Conservation (phyloP, 2,113 vertebrate species). For the Gymnarchus niloticus region DNA sequence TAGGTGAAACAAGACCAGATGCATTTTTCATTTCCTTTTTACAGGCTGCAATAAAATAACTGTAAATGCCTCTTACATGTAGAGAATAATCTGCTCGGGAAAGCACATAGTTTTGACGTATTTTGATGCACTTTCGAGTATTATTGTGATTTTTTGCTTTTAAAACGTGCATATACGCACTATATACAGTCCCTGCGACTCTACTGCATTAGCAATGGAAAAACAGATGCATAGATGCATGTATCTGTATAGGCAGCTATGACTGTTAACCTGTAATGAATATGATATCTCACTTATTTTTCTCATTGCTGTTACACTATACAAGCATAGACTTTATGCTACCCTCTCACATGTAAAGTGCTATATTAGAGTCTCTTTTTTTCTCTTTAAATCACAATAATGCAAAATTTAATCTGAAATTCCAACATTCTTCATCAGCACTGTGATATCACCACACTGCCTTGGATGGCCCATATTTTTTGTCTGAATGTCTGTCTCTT, state of each 20-base stretch:
- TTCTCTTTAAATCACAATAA: not conserved
- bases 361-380: not conserved
- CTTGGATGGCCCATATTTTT: not conserved
- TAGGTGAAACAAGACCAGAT: constrained; percentile 1
- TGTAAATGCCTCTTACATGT: not conserved
- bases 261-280: not conserved
- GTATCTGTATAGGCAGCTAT: not conserved
- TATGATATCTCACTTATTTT: not conserved
- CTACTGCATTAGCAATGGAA: too few relatives aligned
- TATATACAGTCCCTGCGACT: too few relatives aligned
- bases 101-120: not conserved
- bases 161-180: not conserved
- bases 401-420: not conserved
- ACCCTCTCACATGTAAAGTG: not conserved
- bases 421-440: not conserved
- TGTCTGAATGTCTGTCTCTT: not conserved
- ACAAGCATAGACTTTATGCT: not conserved
- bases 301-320: not conserved
- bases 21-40: constrained; percentile 7
- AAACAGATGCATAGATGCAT: not conserved
- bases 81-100: not conserved
- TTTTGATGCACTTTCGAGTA: not conserved
- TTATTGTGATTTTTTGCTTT: not conserved
- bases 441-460: not conserved
- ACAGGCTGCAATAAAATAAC: not conserved